A percentile compares a stretch with the other conserved stretches of the same genome.
Conservation (phyloP, 2,113 vertebrate genomes). For the Hippolais icterina region DNA sequence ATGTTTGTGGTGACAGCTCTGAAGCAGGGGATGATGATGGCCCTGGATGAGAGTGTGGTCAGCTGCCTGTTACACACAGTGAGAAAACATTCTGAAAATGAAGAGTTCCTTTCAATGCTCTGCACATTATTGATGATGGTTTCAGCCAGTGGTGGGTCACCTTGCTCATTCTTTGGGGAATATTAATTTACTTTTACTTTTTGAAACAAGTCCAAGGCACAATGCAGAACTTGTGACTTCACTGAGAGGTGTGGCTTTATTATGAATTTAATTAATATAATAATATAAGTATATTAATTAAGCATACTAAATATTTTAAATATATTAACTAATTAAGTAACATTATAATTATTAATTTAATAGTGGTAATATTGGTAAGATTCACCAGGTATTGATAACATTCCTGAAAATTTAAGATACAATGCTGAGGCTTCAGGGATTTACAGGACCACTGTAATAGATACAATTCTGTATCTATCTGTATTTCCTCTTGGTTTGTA, state of each 20-base stretch:
- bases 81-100: background rate
- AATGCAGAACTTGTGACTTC: background rate
- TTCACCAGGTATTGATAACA: background rate
- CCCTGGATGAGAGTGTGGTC: background rate
- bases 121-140: constrained; percentile 68
- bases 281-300: too few species aligned
- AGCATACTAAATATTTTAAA: too few species aligned
- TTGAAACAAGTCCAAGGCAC: background rate
- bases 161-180: background rate
- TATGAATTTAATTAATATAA: background rate
- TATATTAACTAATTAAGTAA: too few species aligned
- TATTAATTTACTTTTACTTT: background rate
- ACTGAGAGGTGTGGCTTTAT: background rate
- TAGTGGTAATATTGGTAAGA: background rate
- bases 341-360: background rate
- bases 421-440: background rate
- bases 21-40: background rate
- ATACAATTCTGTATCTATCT: background rate
- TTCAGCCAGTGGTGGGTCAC: constrained; percentile 63
- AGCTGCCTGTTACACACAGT: constrained; percentile 20
- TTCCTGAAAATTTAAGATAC: background rate
- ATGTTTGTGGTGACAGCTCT: constrained; percentile 44
- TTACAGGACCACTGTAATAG: background rate
- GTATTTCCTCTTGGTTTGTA: background rate
- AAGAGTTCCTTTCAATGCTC: constrained; percentile 12